A percentile compares a stretch with the other conserved stretches of the same genome.
These are phyloP conservation scores for Schlechtendalia chinensis DNA, from an alignment of 1,140 invertebrate genomes.

Conservation along the genomic window DNA sequence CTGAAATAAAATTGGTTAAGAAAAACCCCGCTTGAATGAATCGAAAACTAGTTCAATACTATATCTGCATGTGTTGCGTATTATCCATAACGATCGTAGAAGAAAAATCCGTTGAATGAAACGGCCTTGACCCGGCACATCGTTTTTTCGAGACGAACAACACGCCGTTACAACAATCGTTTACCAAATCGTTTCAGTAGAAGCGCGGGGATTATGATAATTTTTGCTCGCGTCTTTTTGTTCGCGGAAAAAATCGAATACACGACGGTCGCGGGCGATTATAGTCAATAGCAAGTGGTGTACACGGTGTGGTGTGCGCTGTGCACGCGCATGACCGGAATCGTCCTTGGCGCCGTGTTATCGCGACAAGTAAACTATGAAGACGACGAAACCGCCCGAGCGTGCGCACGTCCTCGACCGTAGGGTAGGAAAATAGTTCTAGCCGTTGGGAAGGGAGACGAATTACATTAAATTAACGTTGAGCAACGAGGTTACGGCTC, in stretches of 20 bases:
- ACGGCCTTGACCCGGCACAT: neutral
- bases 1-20: neutral
- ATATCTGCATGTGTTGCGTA: neutral
- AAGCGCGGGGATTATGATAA: neutral
- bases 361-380: constrained; percentile 23
- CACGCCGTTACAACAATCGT: too few species aligned
- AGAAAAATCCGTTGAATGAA: neutral
- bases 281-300: too few species aligned
- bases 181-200: neutral
- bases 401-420: neutral
- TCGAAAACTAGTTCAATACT: neutral
- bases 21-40: neutral
- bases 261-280: neutral
- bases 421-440: neutral
- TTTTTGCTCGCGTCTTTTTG: neutral
- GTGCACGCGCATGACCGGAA: neutral
- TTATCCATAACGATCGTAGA: neutral
- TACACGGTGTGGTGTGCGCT: too few species aligned
- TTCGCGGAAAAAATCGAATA: neutral
- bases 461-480: neutral
- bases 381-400: neutral
- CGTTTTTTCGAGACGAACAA: neutral
- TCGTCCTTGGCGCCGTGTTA: constrained; percentile 17
- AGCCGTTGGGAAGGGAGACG: neutral
- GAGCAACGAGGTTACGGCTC: too few species aligned